phyloP scores from a whole-genome alignment of 2,113 vertebrate species.

The Sinocyclocheilus anophthalmus region DNA sequence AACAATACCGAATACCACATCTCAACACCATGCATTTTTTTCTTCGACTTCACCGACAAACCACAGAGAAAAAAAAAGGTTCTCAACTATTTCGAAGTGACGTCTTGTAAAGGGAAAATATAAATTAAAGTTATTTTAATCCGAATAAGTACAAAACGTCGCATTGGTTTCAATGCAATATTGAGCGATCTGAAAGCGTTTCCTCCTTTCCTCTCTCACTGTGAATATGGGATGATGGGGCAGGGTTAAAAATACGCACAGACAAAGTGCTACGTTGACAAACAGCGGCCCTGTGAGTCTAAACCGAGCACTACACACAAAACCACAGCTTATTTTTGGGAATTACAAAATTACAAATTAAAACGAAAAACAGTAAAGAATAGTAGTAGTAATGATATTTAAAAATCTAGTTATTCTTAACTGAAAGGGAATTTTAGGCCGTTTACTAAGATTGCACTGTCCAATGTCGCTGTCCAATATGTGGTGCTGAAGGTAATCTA shows the following conservation, averaged over 20 bases:
- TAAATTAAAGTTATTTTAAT: not conserved
- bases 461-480: not conserved
- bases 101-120: not conserved
- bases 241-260: not conserved
- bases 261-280: constrained; percentile 52
- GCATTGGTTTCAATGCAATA: not conserved
- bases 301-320: constrained; percentile 55
- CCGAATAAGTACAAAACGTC: not conserved
- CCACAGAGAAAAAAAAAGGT: too few species aligned
- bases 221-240: not conserved
- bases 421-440: too few species aligned
- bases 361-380: not conserved
- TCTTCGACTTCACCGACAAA: not conserved
- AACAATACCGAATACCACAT: constrained; percentile 59
- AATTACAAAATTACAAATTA: too few species aligned
- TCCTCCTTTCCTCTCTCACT: not conserved
- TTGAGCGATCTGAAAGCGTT: not conserved
- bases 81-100: not conserved
- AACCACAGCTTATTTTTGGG: not conserved
- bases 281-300: constrained; percentile 62
- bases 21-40: constrained; percentile 46
- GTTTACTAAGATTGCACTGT: not conserved
- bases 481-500: not conserved
- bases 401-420: not conserved
- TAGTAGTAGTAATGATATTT: not conserved